phyloP scores from a whole-genome alignment of 2,888 invertebrate species.

The Aleiodes leptofemur region DNA sequence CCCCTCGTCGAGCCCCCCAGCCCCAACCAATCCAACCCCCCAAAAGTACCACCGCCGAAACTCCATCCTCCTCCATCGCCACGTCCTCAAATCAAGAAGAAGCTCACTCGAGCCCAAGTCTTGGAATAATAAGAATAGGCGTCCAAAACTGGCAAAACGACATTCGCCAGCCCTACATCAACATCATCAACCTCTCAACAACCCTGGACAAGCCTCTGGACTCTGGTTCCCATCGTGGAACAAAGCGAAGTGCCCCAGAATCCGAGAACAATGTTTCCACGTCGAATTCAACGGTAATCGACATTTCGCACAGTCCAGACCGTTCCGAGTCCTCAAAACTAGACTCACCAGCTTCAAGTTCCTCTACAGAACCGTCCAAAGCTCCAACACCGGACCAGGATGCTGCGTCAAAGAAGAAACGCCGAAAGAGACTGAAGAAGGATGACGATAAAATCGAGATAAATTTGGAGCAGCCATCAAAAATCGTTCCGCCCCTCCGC shows the following conservation, averaged over 20 bases:
- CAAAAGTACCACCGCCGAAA: too few relatives aligned
- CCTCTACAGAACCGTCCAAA: neutral
- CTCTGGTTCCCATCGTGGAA: slow-evolving; percentile 25
- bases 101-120: neutral
- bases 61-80: neutral
- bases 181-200: slow-evolving; percentile 29
- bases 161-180: slow-evolving; percentile 30
- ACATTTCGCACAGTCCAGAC: slow-evolving; percentile 43
- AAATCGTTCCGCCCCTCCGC: slow-evolving; percentile 67
- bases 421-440: neutral
- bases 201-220: neutral
- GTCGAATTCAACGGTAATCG: slow-evolving; percentile 28
- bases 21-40: neutral
- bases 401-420: neutral
- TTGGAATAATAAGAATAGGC: slow-evolving; percentile 28
- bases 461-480: slow-evolving; percentile 43
- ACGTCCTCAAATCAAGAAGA: slow-evolving; percentile 11
- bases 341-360: slow-evolving; percentile 1
- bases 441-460: neutral
- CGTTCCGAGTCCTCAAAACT: slow-evolving; percentile 10
- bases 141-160: slow-evolving; percentile 27
- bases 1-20: neutral
- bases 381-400: neutral
- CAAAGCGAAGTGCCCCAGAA: slow-evolving; percentile 26
- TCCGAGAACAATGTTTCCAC: slow-evolving; percentile 1